phyloP scores from a whole-genome alignment of 2,888 invertebrate genomes.

The Onthophagus sagittarius region DNA sequence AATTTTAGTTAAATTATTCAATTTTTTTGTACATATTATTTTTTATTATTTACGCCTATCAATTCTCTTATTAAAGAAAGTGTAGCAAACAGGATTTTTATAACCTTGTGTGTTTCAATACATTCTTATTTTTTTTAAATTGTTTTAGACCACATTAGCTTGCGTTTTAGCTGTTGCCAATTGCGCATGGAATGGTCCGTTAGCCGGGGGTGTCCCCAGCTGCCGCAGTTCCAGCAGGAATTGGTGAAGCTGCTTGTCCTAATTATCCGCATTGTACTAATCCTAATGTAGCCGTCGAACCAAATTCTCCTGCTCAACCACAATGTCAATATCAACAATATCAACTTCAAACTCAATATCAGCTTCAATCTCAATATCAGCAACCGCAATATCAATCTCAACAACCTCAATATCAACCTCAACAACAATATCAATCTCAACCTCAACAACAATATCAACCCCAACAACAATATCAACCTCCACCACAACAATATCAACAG shows the following conservation, averaged over 20 bases:
- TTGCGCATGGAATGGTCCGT: constrained; percentile 45
- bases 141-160: constrained; percentile 43
- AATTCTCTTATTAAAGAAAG: neutral
- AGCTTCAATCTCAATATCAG: too few relatives aligned
- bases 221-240: constrained; percentile 44
- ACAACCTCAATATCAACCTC: too few relatives aligned
- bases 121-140: neutral
- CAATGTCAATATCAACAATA: constrained; percentile 11
- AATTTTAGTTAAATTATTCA: neutral
- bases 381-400: neutral
- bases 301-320: constrained; percentile 35
- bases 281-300: constrained; percentile 45
- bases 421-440: neutral
- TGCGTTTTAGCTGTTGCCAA: constrained; percentile 39
- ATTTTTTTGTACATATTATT: neutral
- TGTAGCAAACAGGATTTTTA: neutral
- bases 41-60: neutral
- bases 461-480: too few relatives aligned
- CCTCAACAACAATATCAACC: too few relatives aligned
- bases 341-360: constrained; percentile 21
- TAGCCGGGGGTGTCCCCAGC: constrained; percentile 47
- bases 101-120: neutral
- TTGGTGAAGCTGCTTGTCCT: constrained; percentile 47
- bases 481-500: too few relatives aligned
- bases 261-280: constrained; percentile 47